Percentiles rank a stretch among this genome's conserved stretches.
Evolutionary conservation across 2,797 vertebrate genomes (phyloP).

Genomic region (Champsocephalus gunnari): DNA sequence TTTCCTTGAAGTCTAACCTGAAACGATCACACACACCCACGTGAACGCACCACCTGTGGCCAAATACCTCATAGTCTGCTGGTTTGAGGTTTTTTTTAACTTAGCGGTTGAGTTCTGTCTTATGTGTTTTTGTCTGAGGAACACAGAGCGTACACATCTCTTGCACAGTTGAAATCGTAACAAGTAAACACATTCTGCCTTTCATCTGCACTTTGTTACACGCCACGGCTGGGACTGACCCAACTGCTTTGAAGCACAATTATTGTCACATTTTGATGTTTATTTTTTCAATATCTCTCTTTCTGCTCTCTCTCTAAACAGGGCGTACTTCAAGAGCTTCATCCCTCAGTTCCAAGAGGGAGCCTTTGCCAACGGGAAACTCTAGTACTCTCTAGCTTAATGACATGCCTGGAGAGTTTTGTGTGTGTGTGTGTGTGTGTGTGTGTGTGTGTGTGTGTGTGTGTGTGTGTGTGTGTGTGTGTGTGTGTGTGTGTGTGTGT

Average conservation of each 20-base stretch:
- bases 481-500: background rate
- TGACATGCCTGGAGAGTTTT: conserved; percentile 59
- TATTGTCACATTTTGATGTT: conserved; percentile 57
- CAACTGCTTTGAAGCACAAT: conserved; percentile 55
- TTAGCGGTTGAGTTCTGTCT: conserved; percentile 2
- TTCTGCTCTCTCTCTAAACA: conserved; percentile 64
- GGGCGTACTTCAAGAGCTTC: conserved; percentile 96
- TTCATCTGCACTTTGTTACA: conserved; percentile 51
- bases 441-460: conserved; percentile 13
- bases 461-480: conserved; percentile 12
- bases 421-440: conserved; percentile 37
- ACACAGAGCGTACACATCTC: conserved; percentile 6
- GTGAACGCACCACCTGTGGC: background rate
- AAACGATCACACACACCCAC: background rate
- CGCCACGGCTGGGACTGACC: conserved; percentile 29
- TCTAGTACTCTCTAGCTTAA: conserved; percentile 83
- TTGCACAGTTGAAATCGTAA: conserved; percentile 3
- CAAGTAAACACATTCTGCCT: conserved; percentile 37
- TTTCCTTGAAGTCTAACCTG: background rate
- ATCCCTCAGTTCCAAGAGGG: conserved; percentile 99
- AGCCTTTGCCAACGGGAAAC: conserved; percentile 97
- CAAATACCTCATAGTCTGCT: background rate
- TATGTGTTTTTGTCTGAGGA: conserved; percentile 3
- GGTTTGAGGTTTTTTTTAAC: background rate
- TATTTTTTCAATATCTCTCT: conserved; percentile 14